phyloP scores from a whole-genome alignment of 2,113 vertebrate genomes.

The Bufo gargarizans region DNA sequence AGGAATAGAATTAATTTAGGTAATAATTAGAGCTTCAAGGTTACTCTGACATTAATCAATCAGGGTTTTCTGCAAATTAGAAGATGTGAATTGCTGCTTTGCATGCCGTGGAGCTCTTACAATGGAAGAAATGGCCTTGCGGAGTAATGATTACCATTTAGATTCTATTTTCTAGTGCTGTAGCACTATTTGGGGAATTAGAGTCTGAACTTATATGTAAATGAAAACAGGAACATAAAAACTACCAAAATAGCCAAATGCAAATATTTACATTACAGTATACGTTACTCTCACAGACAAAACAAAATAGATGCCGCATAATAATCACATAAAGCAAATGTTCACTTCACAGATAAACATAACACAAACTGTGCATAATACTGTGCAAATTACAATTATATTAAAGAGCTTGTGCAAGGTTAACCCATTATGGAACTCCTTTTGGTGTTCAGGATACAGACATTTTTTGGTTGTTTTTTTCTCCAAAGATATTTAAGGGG shows the following conservation, averaged over 20 bases:
- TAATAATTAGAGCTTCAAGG: slow-evolving; percentile 63
- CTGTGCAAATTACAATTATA: not conserved
- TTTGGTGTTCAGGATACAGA: too few species aligned
- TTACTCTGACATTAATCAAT: slow-evolving; percentile 59
- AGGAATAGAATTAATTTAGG: slow-evolving; percentile 61
- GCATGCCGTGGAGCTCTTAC: not conserved
- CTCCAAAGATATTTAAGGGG: too few species aligned
- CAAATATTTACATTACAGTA: not conserved
- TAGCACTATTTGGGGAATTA: not conserved
- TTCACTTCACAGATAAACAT: not conserved
- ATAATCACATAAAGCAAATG: not conserved
- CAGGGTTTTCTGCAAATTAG: slow-evolving; percentile 54
- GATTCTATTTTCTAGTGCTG: not conserved
- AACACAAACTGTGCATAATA: not conserved
- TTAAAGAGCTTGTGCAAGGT: not conserved
- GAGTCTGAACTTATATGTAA: slow-evolving; percentile 7
- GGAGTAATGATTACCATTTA: slow-evolving; percentile 37
- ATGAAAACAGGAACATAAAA: not conserved
- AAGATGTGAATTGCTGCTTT: slow-evolving; percentile 40
- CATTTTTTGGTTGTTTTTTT: too few species aligned
- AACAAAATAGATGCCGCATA: not conserved
- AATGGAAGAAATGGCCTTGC: slow-evolving; percentile 16
- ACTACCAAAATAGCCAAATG: not conserved
- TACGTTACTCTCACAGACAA: not conserved
- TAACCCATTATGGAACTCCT: not conserved